Evolutionary conservation across 1,140 invertebrate species (phyloP).

Genomic region (Apis dorsata): DNA sequence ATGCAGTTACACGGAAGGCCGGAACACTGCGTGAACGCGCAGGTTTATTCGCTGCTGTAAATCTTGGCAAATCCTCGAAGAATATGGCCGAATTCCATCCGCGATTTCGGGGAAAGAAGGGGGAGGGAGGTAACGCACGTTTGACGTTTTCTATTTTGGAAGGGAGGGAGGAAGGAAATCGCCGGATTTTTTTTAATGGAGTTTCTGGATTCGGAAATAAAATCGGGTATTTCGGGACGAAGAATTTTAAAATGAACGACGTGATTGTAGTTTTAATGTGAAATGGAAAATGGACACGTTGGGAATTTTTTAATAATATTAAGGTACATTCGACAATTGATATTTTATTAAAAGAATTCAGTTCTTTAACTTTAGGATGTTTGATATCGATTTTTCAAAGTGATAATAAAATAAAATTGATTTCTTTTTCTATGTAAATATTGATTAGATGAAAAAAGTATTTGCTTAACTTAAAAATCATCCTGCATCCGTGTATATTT

Average conservation of each 20-base stretch:
- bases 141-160: slow-evolving; percentile 1
- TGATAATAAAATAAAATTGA: no score
- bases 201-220: background rate
- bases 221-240: background rate
- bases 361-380: no score
- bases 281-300: background rate
- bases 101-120: background rate
- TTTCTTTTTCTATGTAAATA: no score
- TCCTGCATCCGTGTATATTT: no score
- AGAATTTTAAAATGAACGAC: background rate
- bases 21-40: slow-evolving; percentile 24
- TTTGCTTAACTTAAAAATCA: no score
- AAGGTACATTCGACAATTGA: background rate
- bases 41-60: slow-evolving; percentile 43
- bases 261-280: background rate
- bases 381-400: no score
- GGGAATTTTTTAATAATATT: background rate
- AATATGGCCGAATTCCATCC: slow-evolving; percentile 30
- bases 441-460: no score
- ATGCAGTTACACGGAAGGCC: slow-evolving; percentile 31
- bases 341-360: background rate
- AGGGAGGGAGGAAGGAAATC: background rate
- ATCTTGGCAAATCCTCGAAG: slow-evolving; percentile 38
- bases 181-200: background rate
- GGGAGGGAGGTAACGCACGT: background rate